Evolutionary conservation across 2,888 invertebrate species (phyloP).

Genomic region (Nymphalis urticae): DNA sequence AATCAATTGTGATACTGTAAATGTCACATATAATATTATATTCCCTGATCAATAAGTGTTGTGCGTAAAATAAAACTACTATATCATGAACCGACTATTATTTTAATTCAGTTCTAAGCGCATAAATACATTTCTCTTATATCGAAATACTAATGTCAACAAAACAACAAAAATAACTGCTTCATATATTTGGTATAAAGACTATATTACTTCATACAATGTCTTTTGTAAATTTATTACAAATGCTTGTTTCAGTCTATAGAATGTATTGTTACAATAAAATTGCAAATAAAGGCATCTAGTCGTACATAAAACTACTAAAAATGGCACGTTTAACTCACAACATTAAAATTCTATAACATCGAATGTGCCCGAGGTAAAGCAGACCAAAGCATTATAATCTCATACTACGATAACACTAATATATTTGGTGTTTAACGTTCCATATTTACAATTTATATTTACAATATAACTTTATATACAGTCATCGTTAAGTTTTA

Average conservation of each 20-base stretch:
- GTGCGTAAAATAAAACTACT: constrained; percentile 68
- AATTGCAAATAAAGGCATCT: constrained; percentile 42
- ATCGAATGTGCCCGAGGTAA: constrained; percentile 54
- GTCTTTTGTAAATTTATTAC: constrained; percentile 67
- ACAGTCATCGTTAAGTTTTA: constrained; percentile 46
- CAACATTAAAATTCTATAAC: constrained; percentile 49
- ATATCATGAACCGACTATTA: constrained; percentile 57
- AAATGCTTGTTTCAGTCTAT: constrained; percentile 63
- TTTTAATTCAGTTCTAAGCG: constrained; percentile 49
- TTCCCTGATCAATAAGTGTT: constrained; percentile 70
- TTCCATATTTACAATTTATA: constrained; percentile 48
- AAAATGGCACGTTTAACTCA: constrained; percentile 75
- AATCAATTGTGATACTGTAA: constrained; percentile 66
- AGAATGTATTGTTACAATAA: constrained; percentile 38
- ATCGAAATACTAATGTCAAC: constrained; percentile 58
- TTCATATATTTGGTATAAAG: constrained; percentile 71
- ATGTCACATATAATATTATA: constrained; percentile 55
- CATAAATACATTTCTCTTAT: constrained; percentile 45
- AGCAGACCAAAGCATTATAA: constrained; percentile 66
- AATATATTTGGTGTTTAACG: constrained; percentile 61
- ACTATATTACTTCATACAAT: constrained; percentile 56
- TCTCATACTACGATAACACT: constrained; percentile 65
- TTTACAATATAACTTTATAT: constrained; percentile 48
- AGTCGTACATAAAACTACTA: constrained; percentile 28
- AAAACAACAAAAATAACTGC: constrained; percentile 56